phyloP scores from a whole-genome alignment of 2,797 vertebrate genomes.

The Dromococcyx pavoninus region DNA sequence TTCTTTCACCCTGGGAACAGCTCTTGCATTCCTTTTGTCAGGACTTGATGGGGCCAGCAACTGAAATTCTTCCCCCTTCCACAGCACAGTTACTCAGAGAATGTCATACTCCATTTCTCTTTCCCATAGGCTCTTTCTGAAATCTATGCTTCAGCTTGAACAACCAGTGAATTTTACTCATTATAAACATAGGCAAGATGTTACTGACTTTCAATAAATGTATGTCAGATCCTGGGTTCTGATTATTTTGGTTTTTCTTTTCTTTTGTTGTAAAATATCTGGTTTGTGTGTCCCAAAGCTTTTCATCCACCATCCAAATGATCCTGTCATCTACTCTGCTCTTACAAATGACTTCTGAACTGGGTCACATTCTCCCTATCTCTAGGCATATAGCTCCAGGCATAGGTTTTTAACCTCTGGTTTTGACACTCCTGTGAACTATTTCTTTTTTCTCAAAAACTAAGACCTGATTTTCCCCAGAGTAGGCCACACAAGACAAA shows the following conservation, averaged over 20 bases:
- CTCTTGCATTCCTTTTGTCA: constrained; percentile 69
- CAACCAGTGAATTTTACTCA: background rate
- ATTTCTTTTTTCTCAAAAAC: background rate
- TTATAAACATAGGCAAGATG: background rate
- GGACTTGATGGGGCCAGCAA: constrained; percentile 44
- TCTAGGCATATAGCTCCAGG: background rate
- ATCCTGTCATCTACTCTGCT: background rate
- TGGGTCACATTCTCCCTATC: background rate
- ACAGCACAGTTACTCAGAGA: constrained; percentile 27
- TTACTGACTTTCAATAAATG: background rate
- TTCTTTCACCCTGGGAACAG: constrained; percentile 71
- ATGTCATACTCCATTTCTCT: constrained; percentile 44
- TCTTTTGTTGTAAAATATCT: background rate
- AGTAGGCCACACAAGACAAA: background rate
- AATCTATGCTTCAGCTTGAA: background rate
- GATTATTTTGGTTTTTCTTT: background rate
- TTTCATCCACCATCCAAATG: background rate
- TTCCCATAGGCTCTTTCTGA: constrained; percentile 16
- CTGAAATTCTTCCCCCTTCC: constrained; percentile 48
- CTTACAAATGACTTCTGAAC: background rate
- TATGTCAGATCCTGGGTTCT: background rate
- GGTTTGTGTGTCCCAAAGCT: background rate
- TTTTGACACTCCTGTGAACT: background rate
- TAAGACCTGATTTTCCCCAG: background rate
- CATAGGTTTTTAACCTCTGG: background rate